Base-by-base conservation (phyloP, 2,888 invertebrate species). In the Acholoe squamosa region DNA sequence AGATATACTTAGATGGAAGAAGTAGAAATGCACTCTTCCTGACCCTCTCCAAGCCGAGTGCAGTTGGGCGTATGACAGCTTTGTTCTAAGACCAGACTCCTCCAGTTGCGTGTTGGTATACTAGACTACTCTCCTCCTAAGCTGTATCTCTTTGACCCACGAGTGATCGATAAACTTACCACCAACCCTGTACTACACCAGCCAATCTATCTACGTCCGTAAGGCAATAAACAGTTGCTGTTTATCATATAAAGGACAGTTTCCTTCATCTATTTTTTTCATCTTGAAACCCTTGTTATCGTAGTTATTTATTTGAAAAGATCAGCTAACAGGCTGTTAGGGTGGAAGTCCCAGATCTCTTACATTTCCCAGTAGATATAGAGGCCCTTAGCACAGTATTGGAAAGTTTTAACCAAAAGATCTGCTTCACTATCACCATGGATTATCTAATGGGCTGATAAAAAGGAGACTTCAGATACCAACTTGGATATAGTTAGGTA, bases 211-310 rank as follows among this genome's bases (percentile, higher is more conserved):
- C 28, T 28, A n/a, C 71, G 71, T 71, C 31, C 71, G 31, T 14
- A 71, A 71, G 71, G 28, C 71, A 71, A 71, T 71, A 71, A 71
- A 71, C 71, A 71, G 71, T 28, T 71, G 31, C 71, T 71, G 71
- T 25, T 71, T 71, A 71, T 71, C 25, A 71, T 71, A 71, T 71
- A 28, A 28, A 28, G 3, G 31, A 28, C 31, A 25, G 14, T 71
- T 71, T 28, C 71, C 3, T 71, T 25, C 71, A 14, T 71, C 25
- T 0, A 25, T 28, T 71, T 71, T 19, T 71, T 28, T 71, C 61
- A 61, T 61, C 61, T 61, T 61, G n/a, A 61, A 19, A 61, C 43
- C 43, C 43, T 61, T 61, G 14, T 19, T 14, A 19, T 19, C 5
- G n/a, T 1, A 19, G 61, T 43, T 10, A 43, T 43, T 43, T 43